Evolutionary conservation across 2,797 vertebrate species (phyloP), one percentile per base, ranked within the genome.

Genomic region (Pseudopleuronectes americanus): DNA sequence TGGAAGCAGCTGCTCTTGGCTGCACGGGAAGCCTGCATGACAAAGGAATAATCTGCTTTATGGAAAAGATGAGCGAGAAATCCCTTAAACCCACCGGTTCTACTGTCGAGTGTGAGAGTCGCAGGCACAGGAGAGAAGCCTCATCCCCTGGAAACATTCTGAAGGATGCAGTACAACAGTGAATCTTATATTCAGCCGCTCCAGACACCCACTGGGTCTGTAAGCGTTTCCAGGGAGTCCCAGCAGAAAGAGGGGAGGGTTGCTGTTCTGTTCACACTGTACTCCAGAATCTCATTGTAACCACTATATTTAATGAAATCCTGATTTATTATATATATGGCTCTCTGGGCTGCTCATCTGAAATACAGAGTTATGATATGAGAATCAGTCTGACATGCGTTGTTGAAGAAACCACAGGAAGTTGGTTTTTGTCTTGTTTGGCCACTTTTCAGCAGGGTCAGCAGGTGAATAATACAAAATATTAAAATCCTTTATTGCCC

Each of bases 1-100:
- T 59, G 57, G 70, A 77, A 81, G 67, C 79, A 67, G 75, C 79
- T 69, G 69, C 65, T 68, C 17, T 69, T 52, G 2, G 56, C 77
- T 74, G 33, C 69, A 57, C 60, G 53, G 68, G 71, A 80, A 71
- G 70, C 62, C 72, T 61, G 64, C 54, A 74, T 70, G 69, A 87
- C 73, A 84, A 76, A 76, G 57, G 59, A 80, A 77, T 89, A 84
- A 89, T 91, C 89, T 76, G 70, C 80, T 83, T 86, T 71, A 85
- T 82, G 86, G 84, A 89, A 67, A 65, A 84, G 74, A 86, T 76
- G 74, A 86, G 80, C 65, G 57, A 79, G 75, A 89, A 90, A 90
- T 89, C 84, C 84, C 60, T 79, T 81, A 81, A 86, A 79, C 41
- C 83, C 61, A 57, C n/a, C 10, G 56, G 21, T 70, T 80, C 76